Conservation (phyloP, 2,888 invertebrate genomes). For the Papilio gigon region DNA sequence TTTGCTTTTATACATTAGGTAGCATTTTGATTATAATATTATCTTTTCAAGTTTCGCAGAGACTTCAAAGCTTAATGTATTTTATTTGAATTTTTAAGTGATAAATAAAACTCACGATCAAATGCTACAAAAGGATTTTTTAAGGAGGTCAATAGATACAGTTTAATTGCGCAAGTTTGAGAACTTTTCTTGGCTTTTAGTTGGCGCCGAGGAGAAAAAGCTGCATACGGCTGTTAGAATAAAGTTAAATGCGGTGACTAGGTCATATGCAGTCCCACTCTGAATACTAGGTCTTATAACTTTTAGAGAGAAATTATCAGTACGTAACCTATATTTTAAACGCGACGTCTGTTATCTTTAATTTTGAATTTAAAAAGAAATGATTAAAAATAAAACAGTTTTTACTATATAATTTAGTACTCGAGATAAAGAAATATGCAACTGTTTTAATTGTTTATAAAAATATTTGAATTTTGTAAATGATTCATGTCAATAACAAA, state of each 20-base stretch:
- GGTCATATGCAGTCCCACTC: conserved; percentile 35
- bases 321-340: conserved; percentile 27
- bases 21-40: not conserved
- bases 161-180: conserved; percentile 10
- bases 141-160: conserved; percentile 20
- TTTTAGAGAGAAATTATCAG: conserved; percentile 36
- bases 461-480: too few species aligned
- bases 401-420: too few species aligned
- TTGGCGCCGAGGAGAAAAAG: conserved; percentile 34
- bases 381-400: too few species aligned
- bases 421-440: too few species aligned
- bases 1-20: not conserved
- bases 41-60: not conserved
- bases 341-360: not conserved
- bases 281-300: conserved; percentile 30
- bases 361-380: not conserved
- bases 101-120: not conserved
- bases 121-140: not conserved
- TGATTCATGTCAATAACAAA: too few species aligned
- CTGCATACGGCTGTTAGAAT: conserved; percentile 34
- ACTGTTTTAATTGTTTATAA: too few species aligned
- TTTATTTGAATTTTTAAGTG: not conserved
- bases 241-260: conserved; percentile 34
- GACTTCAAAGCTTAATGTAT: not conserved
- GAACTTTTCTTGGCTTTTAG: conserved; percentile 28